phyloP scores from a whole-genome alignment of 2,113 vertebrate species.

The Catharus fuscescens region DNA sequence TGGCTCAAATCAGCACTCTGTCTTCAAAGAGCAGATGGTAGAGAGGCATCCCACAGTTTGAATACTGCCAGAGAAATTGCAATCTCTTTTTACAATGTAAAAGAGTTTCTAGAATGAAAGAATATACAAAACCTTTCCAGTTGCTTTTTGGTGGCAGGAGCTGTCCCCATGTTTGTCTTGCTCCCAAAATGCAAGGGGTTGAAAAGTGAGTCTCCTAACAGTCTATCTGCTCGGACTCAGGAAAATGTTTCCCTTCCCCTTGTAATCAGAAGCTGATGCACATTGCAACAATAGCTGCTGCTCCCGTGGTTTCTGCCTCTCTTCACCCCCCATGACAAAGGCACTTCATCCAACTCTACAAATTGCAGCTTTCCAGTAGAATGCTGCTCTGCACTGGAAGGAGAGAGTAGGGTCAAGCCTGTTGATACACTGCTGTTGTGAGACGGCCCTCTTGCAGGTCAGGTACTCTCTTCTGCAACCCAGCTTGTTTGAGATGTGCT shows the following conservation, averaged over 20 bases:
- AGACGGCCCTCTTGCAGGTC: background rate
- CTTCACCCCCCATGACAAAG: background rate
- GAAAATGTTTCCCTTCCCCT: background rate
- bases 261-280: background rate
- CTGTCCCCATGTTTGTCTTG: background rate
- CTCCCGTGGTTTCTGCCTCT: background rate
- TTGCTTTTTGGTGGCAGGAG: background rate
- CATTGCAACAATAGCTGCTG: background rate
- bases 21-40: background rate
- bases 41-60: background rate
- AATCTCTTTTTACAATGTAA: background rate
- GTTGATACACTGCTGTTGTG: background rate
- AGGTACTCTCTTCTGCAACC: background rate
- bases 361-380: background rate
- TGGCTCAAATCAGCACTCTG: background rate
- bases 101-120: background rate
- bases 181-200: background rate
- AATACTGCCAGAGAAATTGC: background rate
- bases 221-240: background rate
- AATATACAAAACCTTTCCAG: accelerated
- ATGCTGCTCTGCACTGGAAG: background rate
- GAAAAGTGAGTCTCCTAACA: background rate
- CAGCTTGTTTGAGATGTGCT: background rate
- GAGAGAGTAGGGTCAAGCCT: background rate
- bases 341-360: background rate